Evolutionary conservation across 1,140 invertebrate species (phyloP).

Genomic region (Colletes latitarsis): DNA sequence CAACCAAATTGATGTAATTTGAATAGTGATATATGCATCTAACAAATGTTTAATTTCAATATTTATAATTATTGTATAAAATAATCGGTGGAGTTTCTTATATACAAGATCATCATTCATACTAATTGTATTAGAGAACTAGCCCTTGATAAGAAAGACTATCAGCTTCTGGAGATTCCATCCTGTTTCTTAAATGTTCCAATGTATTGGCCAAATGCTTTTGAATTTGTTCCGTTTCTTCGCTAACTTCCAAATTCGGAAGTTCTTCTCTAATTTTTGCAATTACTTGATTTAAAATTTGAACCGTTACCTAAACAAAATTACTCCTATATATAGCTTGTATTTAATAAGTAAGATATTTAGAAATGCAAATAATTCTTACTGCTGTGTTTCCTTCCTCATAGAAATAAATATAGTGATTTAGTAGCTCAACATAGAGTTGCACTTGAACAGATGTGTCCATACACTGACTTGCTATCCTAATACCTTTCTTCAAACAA

Average conservation of each 20-base stretch:
- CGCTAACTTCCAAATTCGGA: slow-evolving; percentile 94
- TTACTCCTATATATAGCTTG: slow-evolving; percentile 21
- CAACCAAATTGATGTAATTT: slow-evolving; percentile 31
- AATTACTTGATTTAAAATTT: slow-evolving; percentile 93
- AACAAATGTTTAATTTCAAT: slow-evolving; percentile 48
- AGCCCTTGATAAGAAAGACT: slow-evolving; percentile 85
- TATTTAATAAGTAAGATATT: neutral
- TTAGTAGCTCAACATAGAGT: slow-evolving; percentile 96
- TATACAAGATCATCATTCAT: slow-evolving; percentile 67
- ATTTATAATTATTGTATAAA: slow-evolving; percentile 36
- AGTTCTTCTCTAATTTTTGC: slow-evolving; percentile 95
- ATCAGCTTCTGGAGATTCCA: slow-evolving; percentile 81
- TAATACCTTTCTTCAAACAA: slow-evolving; percentile 96
- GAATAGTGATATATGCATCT: slow-evolving; percentile 1
- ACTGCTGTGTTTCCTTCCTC: slow-evolving; percentile 93
- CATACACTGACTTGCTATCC: slow-evolving; percentile 98
- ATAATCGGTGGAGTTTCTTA: slow-evolving; percentile 45
- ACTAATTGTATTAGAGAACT: slow-evolving; percentile 70
- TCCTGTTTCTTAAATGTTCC: slow-evolving; percentile 85
- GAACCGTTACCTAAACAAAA: slow-evolving; percentile 83
- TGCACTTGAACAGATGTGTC: slow-evolving; percentile 98
- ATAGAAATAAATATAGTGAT: slow-evolving; percentile 96
- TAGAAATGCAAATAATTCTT: slow-evolving; percentile 53
- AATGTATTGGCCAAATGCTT: slow-evolving; percentile 96
- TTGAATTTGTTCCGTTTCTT: slow-evolving; percentile 97